Conservation (phyloP, 1,140 invertebrate species). For the Sesamia nonagrioides region DNA sequence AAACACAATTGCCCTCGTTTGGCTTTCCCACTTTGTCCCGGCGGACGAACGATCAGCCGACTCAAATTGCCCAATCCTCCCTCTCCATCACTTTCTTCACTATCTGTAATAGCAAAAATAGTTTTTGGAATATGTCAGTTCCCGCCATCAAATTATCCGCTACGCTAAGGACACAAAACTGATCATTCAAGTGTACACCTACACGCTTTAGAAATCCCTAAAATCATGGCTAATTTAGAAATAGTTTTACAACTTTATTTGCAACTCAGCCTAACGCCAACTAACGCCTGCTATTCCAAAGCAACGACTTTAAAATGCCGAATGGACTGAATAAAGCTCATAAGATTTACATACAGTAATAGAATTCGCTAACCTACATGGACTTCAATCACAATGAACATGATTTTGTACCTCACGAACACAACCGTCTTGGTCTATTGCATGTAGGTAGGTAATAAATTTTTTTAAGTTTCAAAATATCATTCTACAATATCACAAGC, state of each 20-base stretch:
- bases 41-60: conserved; percentile 96
- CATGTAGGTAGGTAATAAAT: background rate
- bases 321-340: background rate
- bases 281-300: background rate
- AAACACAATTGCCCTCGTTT: conserved; percentile 98
- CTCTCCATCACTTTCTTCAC: conserved; percentile 98
- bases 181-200: background rate
- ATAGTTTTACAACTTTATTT: conserved; percentile 16
- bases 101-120: conserved; percentile 88
- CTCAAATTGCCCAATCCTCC: conserved; percentile 98
- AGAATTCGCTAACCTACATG: conserved; percentile 15
- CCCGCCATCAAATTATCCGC: background rate
- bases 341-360: conserved; percentile 25
- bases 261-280: too few relatives aligned
- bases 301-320: conserved; percentile 24
- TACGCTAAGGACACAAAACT: background rate
- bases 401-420: conserved; percentile 16
- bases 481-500: too few relatives aligned
- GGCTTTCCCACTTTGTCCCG: conserved; percentile 97
- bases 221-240: conserved; percentile 15
- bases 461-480: background rate
- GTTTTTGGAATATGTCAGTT: too few relatives aligned
- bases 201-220: conserved; percentile 21
- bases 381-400: conserved; percentile 19
- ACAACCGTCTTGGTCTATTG: background rate